Evolutionary conservation across 2,113 vertebrate genomes (phyloP), one percentile per base, ranked within the genome.

Genomic region (Helogale parvula): DNA sequence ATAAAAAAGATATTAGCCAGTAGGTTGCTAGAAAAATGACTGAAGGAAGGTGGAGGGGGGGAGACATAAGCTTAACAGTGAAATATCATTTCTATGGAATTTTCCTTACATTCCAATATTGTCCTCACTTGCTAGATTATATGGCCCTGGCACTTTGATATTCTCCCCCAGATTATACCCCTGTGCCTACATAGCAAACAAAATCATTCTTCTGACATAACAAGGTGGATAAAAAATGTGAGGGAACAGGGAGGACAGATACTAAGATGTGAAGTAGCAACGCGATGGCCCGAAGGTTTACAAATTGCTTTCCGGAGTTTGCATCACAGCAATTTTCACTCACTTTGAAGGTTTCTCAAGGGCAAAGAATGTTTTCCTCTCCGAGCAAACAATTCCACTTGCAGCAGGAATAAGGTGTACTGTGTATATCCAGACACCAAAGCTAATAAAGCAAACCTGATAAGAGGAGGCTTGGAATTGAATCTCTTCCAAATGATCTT

Each of bases 391-490:
- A 89, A 86, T 74, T 63, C 25, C 29, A 94, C 87, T 95, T 83
- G 54, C 83, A 23, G 31, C 88, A 94, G 92, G 76, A 94, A 76
- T 71, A 74, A 77, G 63, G 11, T 71, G n/a, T 33, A 17, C 52
- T 85, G 87, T 92, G 91, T 57, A 74, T 50, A 85, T n/a, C 33
- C 84, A 94, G 16, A 47, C 72, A 68, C 87, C 85, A 97, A 95
- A 97, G 93, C 93, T 97, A 97, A 97, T 98, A 98, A 97, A 94
- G 74, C 41, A 96, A 93, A 94, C 77, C n/a, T 90, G 91, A 69
- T 97, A 97, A 96, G 41, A 93, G 41, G 29, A 74, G 72, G 71
- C 93, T 93, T 96, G 35, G 77, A 98, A 98, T 92, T 97, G 93
- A 97, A 89, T 97, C 60, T 87, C 29, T 95, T 95, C 96, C 88